Base-by-base conservation (phyloP, 2,797 vertebrate genomes). In the Lepidocolaptes lacrymiger region DNA sequence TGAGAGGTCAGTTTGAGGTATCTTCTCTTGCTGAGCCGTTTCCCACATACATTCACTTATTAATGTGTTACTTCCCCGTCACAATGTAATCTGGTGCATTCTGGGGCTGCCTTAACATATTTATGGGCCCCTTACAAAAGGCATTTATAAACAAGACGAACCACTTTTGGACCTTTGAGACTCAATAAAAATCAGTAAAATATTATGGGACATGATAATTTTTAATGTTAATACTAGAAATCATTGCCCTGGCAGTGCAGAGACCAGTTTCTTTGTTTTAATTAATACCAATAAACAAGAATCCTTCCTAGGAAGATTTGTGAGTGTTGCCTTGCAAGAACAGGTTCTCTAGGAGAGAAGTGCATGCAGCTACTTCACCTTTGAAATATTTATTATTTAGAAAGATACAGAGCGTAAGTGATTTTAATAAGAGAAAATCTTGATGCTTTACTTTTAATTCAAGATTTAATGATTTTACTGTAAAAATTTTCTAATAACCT, bases 401-500 rank as follows among this genome's bases (percentile, higher is more conserved):
- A 93, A 85, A 30, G 48, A 55, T 44, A 68, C 11, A 51, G 12
- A 74, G 13, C 52, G 64, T 14, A 95, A 26, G 28, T 72, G 59
- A 93, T 61, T 69, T 71, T 83, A 82, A 19, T 58, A 92, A 67
- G 58, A 81, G 89, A 83, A 73, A 4, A 52, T 32, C 55, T 84
- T 83, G 12, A 59, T 27, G n/a, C 62, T 89, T 55, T 89, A 54
- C 21, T 74, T 96, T 26, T 76, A 87, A 96, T 71, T 79, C 27
- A 41, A 32, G 77, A 32, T 76, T 77, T 79, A 93, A 95, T 86
- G 15, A 63, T 55, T 82, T 78, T 71, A 55, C 54, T 83, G 91
- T 44, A 26, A 79, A 96, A 95, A 64, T 43, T 69, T 91, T 83
- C 22, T 81, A 95, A 81, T 73, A 72, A 68, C 37, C 37, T 51